phyloP scores from a whole-genome alignment of 2,113 vertebrate species.

The Tyto alba region DNA sequence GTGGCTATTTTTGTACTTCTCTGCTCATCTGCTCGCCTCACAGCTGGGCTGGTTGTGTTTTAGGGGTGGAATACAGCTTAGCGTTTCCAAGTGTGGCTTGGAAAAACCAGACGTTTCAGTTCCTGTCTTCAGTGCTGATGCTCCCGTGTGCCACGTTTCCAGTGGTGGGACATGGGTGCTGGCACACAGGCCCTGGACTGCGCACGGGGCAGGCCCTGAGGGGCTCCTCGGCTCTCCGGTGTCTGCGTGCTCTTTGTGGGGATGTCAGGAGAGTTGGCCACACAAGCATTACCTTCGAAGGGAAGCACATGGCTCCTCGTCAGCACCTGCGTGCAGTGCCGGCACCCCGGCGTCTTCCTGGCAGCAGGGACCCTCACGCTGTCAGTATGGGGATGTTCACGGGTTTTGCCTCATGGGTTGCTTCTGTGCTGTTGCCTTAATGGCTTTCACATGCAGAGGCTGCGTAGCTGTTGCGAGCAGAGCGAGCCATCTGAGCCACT shows the following conservation, averaged over 20 bases:
- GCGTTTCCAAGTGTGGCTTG: background rate
- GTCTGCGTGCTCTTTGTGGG: background rate
- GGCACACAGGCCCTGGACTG: background rate
- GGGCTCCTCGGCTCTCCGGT: fast-evolving
- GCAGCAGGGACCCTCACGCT: fast-evolving
- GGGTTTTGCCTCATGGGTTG: background rate
- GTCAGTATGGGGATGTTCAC: background rate
- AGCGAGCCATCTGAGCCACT: background rate
- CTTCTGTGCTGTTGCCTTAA: background rate
- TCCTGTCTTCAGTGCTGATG: background rate
- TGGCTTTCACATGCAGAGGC: background rate
- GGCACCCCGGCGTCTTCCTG: background rate
- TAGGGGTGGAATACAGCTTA: background rate
- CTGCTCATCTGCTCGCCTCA: background rate
- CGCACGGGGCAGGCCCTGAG: fast-evolving
- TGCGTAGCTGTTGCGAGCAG: background rate
- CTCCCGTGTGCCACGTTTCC: background rate
- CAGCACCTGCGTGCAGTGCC: background rate
- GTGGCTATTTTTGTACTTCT: constrained; percentile 4
- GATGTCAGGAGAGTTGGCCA: background rate
- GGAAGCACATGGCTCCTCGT: background rate
- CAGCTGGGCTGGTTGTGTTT: background rate
- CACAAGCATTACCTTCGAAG: fast-evolving
- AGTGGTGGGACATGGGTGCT: background rate
- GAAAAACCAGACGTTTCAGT: background rate